phyloP scores from a whole-genome alignment of 1,140 invertebrate species.

The Drosophila takahashii region DNA sequence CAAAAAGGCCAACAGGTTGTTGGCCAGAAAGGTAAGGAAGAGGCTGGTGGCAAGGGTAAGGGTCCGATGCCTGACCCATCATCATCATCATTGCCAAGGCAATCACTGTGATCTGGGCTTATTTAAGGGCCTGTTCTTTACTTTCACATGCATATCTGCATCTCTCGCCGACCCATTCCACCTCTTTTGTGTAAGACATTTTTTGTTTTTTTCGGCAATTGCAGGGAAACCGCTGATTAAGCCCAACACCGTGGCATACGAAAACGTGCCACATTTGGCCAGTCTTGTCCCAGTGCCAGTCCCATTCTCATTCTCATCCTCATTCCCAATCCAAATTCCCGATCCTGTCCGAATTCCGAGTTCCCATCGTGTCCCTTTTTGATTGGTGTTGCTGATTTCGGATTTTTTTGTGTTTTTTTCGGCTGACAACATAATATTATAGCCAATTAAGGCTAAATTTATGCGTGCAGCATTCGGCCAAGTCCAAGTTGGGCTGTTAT shows the following conservation, averaged over 20 bases:
- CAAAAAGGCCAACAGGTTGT: slow-evolving; percentile 67
- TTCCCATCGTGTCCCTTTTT: slow-evolving; percentile 65
- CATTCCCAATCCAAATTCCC: slow-evolving; percentile 3
- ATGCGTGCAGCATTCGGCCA: slow-evolving; percentile 74
- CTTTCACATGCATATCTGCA: slow-evolving; percentile 72
- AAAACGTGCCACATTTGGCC: slow-evolving; percentile 79
- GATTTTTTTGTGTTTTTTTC: slow-evolving; percentile 35
- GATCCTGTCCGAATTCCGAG: slow-evolving; percentile 39
- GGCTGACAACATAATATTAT: slow-evolving; percentile 81
- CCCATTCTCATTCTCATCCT: slow-evolving; percentile 11
- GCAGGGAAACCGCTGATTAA: slow-evolving; percentile 74
- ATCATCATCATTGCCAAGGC: slow-evolving; percentile 29
- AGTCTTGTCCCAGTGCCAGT: slow-evolving; percentile 21
- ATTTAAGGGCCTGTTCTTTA: slow-evolving; percentile 75
- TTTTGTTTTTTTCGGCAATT: slow-evolving; percentile 64
- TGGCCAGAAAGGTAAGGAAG: slow-evolving; percentile 7
- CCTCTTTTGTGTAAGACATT: slow-evolving; percentile 28
- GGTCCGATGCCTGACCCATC: slow-evolving; percentile 19
- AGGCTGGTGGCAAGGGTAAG: slow-evolving; percentile 7
- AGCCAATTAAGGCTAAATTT: slow-evolving; percentile 82
- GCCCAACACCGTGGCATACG: slow-evolving; percentile 72
- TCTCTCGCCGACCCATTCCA: slow-evolving; percentile 18
- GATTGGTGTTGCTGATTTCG: slow-evolving; percentile 79
- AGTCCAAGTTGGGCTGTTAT: slow-evolving; percentile 37
- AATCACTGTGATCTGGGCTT: slow-evolving; percentile 69